Evolutionary conservation across 2,797 vertebrate species (phyloP).

Genomic region (Natrix natrix): DNA sequence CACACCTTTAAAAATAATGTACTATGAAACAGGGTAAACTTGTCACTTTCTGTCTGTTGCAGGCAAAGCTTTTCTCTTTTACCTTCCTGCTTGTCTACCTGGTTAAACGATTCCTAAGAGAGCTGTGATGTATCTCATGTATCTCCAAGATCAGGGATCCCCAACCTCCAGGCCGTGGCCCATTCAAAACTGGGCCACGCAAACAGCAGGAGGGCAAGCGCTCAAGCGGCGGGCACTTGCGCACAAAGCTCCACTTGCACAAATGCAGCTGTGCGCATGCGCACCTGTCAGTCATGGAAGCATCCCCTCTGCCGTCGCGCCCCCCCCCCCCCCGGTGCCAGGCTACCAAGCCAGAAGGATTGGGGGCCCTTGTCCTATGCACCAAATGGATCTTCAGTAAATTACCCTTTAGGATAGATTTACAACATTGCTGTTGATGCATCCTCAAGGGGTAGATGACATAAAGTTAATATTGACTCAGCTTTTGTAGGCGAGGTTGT

Average conservation of each 20-base stretch:
- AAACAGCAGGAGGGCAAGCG: neutral
- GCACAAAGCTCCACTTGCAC: neutral
- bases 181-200: neutral
- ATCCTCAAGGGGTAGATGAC: neutral
- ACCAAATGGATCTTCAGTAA: neutral
- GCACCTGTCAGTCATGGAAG: neutral
- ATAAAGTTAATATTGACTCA: slow-evolving; percentile 12
- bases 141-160: neutral
- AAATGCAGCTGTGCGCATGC: neutral
- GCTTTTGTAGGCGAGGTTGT: neutral
- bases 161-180: neutral
- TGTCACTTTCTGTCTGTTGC: neutral
- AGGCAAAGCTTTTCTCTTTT: neutral
- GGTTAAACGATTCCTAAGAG: neutral
- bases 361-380: neutral
- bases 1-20: neutral
- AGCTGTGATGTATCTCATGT: neutral
- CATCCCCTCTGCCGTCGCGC: too few relatives aligned
- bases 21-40: neutral
- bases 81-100: neutral
- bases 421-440: neutral
- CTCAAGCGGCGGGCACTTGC: neutral
- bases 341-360: neutral
- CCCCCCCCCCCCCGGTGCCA: too few relatives aligned
- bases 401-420: neutral